phyloP scores from a whole-genome alignment of 2,797 vertebrate genomes.

The Sebastes ruberrimus region DNA sequence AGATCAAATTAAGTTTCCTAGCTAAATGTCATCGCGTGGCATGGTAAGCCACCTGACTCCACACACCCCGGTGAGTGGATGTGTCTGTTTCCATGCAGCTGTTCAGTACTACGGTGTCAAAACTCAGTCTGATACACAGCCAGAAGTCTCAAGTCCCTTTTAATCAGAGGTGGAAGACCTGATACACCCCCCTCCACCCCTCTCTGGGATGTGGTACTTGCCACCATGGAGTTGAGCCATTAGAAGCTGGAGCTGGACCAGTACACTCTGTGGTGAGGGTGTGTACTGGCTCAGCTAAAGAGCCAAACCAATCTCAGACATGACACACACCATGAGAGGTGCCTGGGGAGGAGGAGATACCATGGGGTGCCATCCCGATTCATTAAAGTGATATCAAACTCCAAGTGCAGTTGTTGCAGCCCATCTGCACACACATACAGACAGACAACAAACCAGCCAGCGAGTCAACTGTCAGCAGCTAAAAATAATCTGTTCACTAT shows the following conservation, averaged over 20 bases:
- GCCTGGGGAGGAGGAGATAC: background rate
- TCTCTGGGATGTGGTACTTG: slow-evolving; percentile 15
- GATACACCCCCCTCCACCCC: slow-evolving; percentile 1
- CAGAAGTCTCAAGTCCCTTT: slow-evolving; percentile 8
- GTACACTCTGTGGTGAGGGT: background rate
- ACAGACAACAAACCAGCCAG: slow-evolving; percentile 2
- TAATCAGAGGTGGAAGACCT: background rate
- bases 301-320: background rate
- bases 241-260: slow-evolving; percentile 25
- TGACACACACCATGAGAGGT: background rate
- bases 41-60: background rate
- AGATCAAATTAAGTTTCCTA: background rate
- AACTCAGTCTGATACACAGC: slow-evolving; percentile 12
- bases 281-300: background rate
- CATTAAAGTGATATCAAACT: slow-evolving; percentile 37
- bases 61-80: background rate
- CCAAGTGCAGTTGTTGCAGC: slow-evolving; percentile 55
- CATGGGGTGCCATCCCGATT: background rate
- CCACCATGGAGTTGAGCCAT: slow-evolving; percentile 1
- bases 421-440: slow-evolving; percentile 25
- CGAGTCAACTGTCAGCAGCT: background rate
- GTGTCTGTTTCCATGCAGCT: slow-evolving; percentile 37
- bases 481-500: slow-evolving; percentile 46
- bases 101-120: slow-evolving; percentile 19
- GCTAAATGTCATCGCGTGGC: background rate